Conservation (phyloP, 2,888 invertebrate genomes). For the Tetheella fluctuosa region DNA sequence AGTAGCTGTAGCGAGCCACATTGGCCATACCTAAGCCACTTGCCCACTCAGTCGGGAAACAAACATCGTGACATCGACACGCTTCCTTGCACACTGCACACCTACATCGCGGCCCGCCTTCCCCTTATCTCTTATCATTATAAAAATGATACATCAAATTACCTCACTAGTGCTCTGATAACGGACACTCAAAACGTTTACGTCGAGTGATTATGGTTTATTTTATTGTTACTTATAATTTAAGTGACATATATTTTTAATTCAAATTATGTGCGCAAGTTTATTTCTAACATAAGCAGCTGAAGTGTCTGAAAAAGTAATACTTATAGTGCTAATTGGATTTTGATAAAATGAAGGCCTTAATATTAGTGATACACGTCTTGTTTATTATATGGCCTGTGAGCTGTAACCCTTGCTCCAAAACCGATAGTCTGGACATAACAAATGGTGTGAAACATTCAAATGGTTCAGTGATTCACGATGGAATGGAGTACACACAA, state of each 20-base stretch:
- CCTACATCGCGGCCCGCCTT: conserved; percentile 34
- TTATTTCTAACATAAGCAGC: background rate
- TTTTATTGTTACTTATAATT: conserved; percentile 44
- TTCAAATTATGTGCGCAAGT: conserved; percentile 16
- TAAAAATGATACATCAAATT: conserved; percentile 75
- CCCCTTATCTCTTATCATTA: conserved; percentile 69
- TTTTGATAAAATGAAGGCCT: conserved; percentile 45
- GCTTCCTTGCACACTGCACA: conserved; percentile 22
- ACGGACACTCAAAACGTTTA: conserved; percentile 57
- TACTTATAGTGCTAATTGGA: conserved; percentile 26
- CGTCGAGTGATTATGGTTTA: conserved; percentile 44
- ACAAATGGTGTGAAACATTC: conserved; percentile 49
- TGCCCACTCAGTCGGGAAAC: conserved; percentile 35
- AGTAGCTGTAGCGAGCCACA: background rate
- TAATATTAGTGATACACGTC: conserved; percentile 35
- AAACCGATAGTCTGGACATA: conserved; percentile 65
- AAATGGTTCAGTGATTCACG: conserved; percentile 60
- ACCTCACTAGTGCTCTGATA: conserved; percentile 70
- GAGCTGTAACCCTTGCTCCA: conserved; percentile 54
- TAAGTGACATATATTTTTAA: conserved; percentile 28
- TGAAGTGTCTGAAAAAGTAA: conserved; percentile 23
- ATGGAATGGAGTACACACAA: conserved; percentile 58
- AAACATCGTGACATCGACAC: conserved; percentile 33
- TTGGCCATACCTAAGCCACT: background rate
- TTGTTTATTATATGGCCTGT: conserved; percentile 34